phyloP scores from a whole-genome alignment of 2,113 vertebrate genomes.

The Sylvia atricapilla region DNA sequence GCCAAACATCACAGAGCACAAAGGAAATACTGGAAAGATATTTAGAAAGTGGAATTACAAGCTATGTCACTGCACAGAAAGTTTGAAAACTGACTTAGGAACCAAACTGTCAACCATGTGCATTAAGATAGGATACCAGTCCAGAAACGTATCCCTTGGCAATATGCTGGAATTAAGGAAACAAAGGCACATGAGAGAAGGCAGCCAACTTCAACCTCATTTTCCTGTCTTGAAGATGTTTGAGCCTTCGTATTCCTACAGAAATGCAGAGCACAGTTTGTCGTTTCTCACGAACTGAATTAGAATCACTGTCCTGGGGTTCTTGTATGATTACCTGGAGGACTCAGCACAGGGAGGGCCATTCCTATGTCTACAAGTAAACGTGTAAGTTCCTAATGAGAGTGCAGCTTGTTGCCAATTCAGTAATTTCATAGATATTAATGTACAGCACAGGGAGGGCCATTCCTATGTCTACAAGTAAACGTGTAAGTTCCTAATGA shows the following conservation, averaged over 20 bases:
- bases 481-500: background rate
- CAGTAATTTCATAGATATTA: background rate
- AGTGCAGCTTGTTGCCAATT: background rate
- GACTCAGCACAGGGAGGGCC: background rate
- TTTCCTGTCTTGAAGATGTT: background rate
- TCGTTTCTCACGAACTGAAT: background rate
- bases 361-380: background rate
- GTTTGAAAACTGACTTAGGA: background rate
- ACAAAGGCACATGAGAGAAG: background rate
- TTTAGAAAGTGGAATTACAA: conserved; percentile 23
- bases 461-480: background rate
- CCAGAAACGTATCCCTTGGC: background rate
- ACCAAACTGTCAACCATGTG: background rate
- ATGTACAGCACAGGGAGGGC: background rate
- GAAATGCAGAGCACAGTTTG: background rate
- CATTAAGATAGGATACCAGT: background rate
- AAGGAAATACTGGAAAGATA: conserved; percentile 6
- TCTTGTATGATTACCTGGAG: background rate
- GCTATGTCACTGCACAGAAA: background rate
- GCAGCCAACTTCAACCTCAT: background rate
- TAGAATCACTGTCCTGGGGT: background rate
- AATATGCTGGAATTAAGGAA: background rate
- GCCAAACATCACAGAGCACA: conserved; percentile 34
- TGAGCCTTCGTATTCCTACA: background rate
- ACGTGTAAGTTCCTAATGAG: background rate